Evolutionary conservation across 2,797 vertebrate genomes (phyloP).

Genomic region (Numenius phaeopus): DNA sequence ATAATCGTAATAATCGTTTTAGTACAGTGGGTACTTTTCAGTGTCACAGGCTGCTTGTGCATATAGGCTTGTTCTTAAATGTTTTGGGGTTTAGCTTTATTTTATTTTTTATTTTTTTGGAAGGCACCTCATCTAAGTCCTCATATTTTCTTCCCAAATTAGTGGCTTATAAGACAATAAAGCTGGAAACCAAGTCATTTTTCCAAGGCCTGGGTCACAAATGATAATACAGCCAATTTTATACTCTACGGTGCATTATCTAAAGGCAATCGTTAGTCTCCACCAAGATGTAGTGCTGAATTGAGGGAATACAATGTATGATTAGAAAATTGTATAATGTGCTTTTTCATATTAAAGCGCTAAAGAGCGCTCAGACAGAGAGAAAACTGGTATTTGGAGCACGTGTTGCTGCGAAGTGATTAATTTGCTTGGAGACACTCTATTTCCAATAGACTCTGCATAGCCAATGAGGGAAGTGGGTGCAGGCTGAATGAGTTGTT

Average conservation of each 20-base stretch:
- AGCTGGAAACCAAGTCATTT: not conserved
- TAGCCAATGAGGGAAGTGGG: not conserved
- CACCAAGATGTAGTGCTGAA: not conserved
- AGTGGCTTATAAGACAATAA: not conserved
- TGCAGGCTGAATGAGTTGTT: not conserved
- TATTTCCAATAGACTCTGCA: not conserved
- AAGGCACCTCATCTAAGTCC: not conserved
- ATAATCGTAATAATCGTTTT: not conserved
- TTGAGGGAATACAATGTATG: not conserved
- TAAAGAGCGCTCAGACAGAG: accelerated
- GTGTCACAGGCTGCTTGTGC: not conserved
- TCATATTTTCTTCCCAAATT: not conserved
- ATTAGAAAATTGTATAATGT: not conserved
- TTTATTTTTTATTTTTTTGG: not conserved
- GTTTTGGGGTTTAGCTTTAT: not conserved
- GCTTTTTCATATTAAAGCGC: not conserved
- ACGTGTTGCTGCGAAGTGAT: not conserved
- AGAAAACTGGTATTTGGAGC: not conserved
- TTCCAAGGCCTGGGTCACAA: not conserved
- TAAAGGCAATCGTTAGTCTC: not conserved
- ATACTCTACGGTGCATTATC: not conserved
- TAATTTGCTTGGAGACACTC: not conserved
- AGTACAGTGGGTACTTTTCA: not conserved
- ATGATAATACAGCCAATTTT: not conserved
- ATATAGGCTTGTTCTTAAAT: not conserved